phyloP scores from a whole-genome alignment of 1,140 invertebrate genomes.

The Harlomillsia oculata region DNA sequence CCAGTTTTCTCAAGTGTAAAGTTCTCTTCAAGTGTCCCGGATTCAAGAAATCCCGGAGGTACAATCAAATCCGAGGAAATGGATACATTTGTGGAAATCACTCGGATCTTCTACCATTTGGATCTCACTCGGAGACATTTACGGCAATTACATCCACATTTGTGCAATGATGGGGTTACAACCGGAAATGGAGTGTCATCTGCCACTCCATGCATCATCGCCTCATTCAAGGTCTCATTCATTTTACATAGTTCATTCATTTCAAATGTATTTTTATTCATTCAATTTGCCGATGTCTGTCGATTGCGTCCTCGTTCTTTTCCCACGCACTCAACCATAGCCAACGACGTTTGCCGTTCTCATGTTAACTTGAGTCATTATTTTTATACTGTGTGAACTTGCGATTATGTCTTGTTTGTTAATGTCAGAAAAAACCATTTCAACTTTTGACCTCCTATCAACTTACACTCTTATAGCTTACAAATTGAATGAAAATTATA shows the following conservation, averaged over 20 bases:
- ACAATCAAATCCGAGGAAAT: too few species aligned
- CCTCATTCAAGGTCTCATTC: background rate
- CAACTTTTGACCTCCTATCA: background rate
- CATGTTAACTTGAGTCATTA: background rate
- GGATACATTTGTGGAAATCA: slow-evolving; percentile 20
- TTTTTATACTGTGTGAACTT: too few species aligned
- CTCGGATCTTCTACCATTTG: slow-evolving; percentile 26
- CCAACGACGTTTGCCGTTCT: background rate
- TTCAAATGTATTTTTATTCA: background rate
- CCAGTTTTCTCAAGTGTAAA: too few species aligned
- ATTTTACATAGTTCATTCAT: slow-evolving; percentile 15
- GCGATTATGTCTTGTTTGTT: too few species aligned
- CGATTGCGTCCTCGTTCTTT: background rate
- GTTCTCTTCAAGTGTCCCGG: too few species aligned
- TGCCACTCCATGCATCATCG: background rate
- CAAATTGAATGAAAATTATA: background rate
- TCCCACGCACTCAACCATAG: background rate
- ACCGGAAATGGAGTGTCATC: background rate
- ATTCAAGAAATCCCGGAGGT: too few species aligned
- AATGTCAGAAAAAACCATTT: background rate
- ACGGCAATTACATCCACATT: slow-evolving; percentile 6
- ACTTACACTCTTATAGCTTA: background rate
- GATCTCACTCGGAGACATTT: slow-evolving; percentile 27
- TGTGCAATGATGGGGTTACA: background rate
- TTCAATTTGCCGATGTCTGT: background rate